Percentiles rank a stretch among this genome's conserved stretches.
Evolutionary conservation across 2,113 vertebrate species (phyloP).

Genomic region (Paramisgurnus dabryanus): DNA sequence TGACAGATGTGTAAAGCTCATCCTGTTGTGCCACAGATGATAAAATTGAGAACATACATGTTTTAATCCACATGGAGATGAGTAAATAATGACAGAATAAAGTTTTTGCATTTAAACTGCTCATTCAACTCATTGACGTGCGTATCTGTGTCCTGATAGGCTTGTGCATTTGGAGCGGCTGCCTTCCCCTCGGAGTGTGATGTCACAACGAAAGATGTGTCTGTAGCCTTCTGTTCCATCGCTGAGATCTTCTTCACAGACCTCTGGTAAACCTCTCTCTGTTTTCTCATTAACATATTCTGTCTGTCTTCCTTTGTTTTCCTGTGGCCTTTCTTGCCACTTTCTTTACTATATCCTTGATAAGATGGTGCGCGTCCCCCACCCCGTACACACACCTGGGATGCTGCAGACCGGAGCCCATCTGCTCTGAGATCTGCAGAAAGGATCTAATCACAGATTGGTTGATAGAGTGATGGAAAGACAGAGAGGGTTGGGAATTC

Average conservation of each 20-base stretch:
- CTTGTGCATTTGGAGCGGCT: constrained; percentile 61
- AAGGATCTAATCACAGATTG: constrained; percentile 33
- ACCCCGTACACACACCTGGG: constrained; percentile 12
- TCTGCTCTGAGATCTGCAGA: constrained; percentile 29
- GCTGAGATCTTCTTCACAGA: constrained; percentile 83
- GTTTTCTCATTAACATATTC: not conserved
- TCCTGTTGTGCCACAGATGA: too few species aligned
- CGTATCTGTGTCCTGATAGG: constrained; percentile 49
- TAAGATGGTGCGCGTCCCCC: not conserved
- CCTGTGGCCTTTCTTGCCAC: not conserved
- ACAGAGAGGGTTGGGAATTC: constrained; percentile 11
- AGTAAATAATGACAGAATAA: too few species aligned
- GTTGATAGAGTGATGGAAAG: constrained; percentile 23
- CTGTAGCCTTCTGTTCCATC: constrained; percentile 78
- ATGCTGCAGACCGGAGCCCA: constrained; percentile 8
- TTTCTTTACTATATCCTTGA: constrained; percentile 15
- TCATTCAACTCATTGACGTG: too few species aligned
- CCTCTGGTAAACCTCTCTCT: constrained; percentile 73
- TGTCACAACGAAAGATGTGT: constrained; percentile 71
- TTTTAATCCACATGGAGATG: too few species aligned
- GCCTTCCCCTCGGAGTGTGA: constrained; percentile 55
- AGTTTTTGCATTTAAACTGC: too few species aligned
- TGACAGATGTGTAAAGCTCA: too few species aligned
- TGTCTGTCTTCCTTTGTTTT: not conserved
- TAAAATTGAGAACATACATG: too few species aligned